These are phyloP conservation scores for Chelonus formosanus DNA, from an alignment of 2,888 invertebrate species.

Conservation along the genomic window DNA sequence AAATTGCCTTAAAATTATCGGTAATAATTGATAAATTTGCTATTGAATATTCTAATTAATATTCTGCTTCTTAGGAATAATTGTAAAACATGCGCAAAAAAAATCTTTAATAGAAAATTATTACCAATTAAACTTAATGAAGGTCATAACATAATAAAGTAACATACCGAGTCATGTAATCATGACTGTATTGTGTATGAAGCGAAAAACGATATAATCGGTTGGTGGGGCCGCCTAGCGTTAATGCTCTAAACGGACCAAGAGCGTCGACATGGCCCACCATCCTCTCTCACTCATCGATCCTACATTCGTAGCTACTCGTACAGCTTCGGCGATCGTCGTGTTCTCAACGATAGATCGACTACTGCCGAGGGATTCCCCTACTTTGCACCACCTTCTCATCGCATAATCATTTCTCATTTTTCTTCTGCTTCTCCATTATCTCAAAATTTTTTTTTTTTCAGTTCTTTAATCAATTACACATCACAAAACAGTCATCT, in stretches of 20 bases:
- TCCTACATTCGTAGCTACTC: conserved; percentile 43
- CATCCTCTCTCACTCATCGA: conserved; percentile 42
- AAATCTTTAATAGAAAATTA: conserved; percentile 10
- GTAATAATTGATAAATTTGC: background rate
- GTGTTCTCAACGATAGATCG: conserved; percentile 22
- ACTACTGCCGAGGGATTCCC: conserved; percentile 2
- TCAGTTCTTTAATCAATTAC: background rate
- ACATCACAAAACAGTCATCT: no score
- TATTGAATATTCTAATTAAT: no score
- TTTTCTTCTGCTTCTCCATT: conserved; percentile 26
- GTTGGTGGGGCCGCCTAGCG: conserved; percentile 33
- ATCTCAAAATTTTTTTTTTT: conserved; percentile 8
- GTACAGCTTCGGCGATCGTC: conserved; percentile 44
- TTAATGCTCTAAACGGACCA: conserved; percentile 26
- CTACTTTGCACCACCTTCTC: conserved; percentile 15
- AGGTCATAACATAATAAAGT: background rate
- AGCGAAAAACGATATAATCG: conserved; percentile 24
- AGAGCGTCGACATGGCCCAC: conserved; percentile 29
- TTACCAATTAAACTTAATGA: conserved; percentile 14
- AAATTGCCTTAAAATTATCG: background rate
- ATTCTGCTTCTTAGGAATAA: no score
- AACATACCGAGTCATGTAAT: conserved; percentile 1
- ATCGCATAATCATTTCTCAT: conserved; percentile 29
- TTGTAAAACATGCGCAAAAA: conserved; percentile 1
- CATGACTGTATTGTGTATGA: conserved; percentile 3